Evolutionary conservation across 2,113 vertebrate species (phyloP).

Genomic region (Pandion haliaetus): DNA sequence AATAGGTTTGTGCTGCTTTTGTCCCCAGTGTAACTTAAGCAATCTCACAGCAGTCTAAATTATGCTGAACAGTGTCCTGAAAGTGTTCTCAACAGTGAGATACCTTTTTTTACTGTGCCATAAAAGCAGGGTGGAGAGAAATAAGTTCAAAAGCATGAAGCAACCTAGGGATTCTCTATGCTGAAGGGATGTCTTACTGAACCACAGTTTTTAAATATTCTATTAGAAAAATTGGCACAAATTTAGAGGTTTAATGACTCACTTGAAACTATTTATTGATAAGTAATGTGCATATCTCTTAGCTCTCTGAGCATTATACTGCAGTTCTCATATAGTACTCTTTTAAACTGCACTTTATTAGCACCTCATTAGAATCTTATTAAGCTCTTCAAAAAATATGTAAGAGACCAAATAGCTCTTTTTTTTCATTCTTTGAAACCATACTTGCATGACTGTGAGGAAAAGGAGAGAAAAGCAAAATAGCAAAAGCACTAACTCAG

Average conservation of each 20-base stretch:
- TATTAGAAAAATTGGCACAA: background rate
- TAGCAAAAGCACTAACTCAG: background rate
- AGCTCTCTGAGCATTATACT: background rate
- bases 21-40: background rate
- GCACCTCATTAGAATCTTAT: background rate
- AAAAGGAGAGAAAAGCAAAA: background rate
- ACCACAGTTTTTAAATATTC: background rate
- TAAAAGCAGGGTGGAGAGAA: background rate
- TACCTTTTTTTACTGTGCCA: background rate
- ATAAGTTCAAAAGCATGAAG: background rate
- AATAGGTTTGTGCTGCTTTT: background rate
- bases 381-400: background rate
- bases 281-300: background rate
- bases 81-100: background rate
- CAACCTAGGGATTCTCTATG: background rate
- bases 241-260: background rate
- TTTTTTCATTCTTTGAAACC: background rate
- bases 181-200: background rate
- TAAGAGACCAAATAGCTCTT: background rate
- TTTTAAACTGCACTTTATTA: background rate
- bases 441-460: background rate
- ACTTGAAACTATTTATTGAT: background rate
- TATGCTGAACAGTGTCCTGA: background rate
- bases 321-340: background rate
- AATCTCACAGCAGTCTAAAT: background rate